Evolutionary conservation across 1,140 invertebrate genomes (phyloP), one percentile per base, ranked within the genome.

Genomic region (Hestina assimilis): DNA sequence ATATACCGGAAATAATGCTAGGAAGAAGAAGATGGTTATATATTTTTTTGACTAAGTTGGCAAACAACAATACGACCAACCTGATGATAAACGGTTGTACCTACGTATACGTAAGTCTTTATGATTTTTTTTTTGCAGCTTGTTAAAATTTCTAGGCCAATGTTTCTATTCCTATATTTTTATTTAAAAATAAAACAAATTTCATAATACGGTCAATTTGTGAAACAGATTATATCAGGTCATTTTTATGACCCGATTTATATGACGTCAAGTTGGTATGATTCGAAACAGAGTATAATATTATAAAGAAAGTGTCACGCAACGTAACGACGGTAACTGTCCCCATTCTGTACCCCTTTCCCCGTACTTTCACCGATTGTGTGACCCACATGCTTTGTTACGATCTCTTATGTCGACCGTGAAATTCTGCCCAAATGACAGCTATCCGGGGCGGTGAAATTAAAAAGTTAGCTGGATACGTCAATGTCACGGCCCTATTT

Each of bases 261-360:
- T 45, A 29, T 57, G 41, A 57, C 33, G 24, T 48, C 45, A 55
- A 21, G 20, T 51, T 51, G n/a, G 38, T 29, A 15, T 51, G 24
- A 51, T 21, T 33, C 20, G 21, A 35, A 40, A 7, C 21, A 50
- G 40, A 50, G 40, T 50, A 50, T 40, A 50, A 26, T 38, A n/a
- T n/a, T n/a, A 66, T 59, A 68, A 72, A 62, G 72, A 75, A 78
- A 79, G 71, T 75, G 69, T 79, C 66, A 79, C 72, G 66, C 57
- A 45, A 79, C 72, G 71, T 79, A 76, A 76, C 66, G 59, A 61
- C 38, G 63, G 75, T 75, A 75, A 75, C 71, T 72, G 73, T 64
- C 68, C 75, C 51, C 31, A 40, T 69, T 71, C 43, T 29, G 52
- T 51, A 51, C 69, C 70, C 76, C 76, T 79, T 79, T 79, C 76